Conservation (phyloP, 2,797 vertebrate species). For the Onychomys leucogaster region DNA sequence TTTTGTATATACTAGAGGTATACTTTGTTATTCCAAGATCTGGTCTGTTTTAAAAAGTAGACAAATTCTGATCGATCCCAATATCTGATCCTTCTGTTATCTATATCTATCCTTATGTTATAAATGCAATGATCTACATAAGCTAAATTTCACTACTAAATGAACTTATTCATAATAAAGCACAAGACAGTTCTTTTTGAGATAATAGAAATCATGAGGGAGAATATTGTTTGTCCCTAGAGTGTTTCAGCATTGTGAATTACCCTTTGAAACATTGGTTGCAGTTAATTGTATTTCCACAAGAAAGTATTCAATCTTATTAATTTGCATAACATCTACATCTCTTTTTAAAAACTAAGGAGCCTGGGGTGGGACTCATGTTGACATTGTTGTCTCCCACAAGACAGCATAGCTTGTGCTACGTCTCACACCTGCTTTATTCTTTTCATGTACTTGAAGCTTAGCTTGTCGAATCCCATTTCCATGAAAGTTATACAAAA, state of each 20-base stretch:
- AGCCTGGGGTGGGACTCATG: not conserved
- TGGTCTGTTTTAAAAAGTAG: not conserved
- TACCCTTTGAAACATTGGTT: not conserved
- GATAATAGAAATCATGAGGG: not conserved
- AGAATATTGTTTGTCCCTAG: conserved; percentile 23
- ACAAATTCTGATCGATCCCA: not conserved
- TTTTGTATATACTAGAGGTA: not conserved
- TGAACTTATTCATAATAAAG: not conserved
- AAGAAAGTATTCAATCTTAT: not conserved
- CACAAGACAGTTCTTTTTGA: conserved; percentile 2
- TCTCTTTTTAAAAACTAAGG: not conserved
- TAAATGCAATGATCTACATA: not conserved
- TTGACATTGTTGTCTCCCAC: not conserved
- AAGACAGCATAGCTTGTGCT: not conserved
- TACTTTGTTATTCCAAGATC: not conserved
- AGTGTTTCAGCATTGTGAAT: not conserved
- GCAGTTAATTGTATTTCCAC: not conserved
- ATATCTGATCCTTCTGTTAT: not conserved
- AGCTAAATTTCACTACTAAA: not conserved
- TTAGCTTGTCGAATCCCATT: not conserved
- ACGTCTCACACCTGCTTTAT: not conserved
- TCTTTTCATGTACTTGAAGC: not conserved
- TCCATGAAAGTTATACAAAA: not conserved
- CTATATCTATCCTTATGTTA: not conserved
- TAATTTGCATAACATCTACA: not conserved